Percentiles rank a stretch among this genome's conserved stretches.
Evolutionary conservation across 2,113 vertebrate species (phyloP).

Genomic region (Candoia aspera): DNA sequence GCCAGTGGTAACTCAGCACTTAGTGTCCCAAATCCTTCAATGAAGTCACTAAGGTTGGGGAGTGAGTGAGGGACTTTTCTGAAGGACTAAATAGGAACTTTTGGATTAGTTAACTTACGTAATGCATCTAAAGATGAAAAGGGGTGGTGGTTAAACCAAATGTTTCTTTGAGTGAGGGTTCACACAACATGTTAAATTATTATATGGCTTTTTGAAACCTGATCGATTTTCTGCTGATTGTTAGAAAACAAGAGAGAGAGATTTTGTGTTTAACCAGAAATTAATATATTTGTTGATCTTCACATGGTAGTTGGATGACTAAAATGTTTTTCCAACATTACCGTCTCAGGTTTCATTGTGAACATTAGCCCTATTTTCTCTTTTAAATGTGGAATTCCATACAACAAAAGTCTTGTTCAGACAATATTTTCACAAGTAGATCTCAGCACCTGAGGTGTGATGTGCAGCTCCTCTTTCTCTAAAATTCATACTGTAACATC

Average conservation of each 20-base stretch:
- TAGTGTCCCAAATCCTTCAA: neutral
- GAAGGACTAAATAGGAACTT: neutral
- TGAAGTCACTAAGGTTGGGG: neutral
- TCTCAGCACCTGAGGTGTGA: neutral
- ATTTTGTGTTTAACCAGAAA: neutral
- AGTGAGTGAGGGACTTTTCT: neutral
- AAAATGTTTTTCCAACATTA: neutral
- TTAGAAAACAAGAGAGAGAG: neutral
- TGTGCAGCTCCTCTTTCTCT: neutral
- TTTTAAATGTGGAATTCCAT: neutral
- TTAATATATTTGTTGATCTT: neutral
- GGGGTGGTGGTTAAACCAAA: neutral
- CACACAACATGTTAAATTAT: neutral
- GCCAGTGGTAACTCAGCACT: neutral
- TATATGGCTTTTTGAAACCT: neutral
- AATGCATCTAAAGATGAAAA: neutral
- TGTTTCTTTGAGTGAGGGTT: neutral
- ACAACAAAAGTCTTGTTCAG: neutral
- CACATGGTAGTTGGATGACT: neutral
- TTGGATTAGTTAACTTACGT: neutral
- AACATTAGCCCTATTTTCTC: neutral
- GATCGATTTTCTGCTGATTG: neutral
- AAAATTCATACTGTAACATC: neutral
- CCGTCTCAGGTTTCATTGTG: neutral
- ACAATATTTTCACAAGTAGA: neutral